Evolutionary conservation across 2,113 vertebrate genomes (phyloP).

Genomic region (Acrocephalus arundinaceus): DNA sequence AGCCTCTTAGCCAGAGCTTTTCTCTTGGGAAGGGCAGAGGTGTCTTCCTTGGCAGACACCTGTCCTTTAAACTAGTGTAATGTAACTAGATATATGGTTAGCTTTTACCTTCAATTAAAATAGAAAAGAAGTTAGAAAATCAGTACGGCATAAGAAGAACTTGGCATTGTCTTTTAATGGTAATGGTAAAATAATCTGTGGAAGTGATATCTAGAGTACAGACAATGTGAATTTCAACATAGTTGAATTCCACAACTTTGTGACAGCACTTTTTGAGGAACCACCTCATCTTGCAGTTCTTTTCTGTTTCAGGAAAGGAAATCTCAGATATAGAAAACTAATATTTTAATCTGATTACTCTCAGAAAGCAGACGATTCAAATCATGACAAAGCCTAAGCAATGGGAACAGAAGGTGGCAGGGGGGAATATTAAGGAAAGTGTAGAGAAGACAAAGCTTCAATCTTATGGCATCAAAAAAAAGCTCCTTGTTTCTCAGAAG

Average conservation of each 20-base stretch:
- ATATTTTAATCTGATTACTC: slow-evolving; percentile 61
- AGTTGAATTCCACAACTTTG: not conserved
- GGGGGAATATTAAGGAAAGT: not conserved
- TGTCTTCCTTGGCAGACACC: not conserved
- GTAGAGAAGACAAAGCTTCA: not conserved
- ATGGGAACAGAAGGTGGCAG: not conserved
- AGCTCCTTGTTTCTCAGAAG: not conserved
- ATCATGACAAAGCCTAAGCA: slow-evolving; percentile 24
- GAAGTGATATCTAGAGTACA: not conserved
- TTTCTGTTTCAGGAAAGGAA: not conserved
- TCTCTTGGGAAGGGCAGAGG: not conserved
- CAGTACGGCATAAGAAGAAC: not conserved
- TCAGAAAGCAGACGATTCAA: slow-evolving; percentile 20
- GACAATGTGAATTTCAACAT: not conserved
- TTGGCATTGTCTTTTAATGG: not conserved
- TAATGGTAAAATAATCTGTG: not conserved
- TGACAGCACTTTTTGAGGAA: slow-evolving; percentile 29
- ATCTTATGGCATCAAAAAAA: not conserved
- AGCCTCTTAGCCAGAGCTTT: not conserved
- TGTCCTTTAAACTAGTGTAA: not conserved
- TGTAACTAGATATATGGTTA: not conserved
- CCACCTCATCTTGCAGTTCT: not conserved
- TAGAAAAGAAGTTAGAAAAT: slow-evolving; percentile 40
- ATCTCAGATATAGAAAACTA: slow-evolving; percentile 12
- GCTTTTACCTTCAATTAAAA: slow-evolving; percentile 37